These are phyloP conservation scores for Agrochola lychnidis DNA, from an alignment of 2,888 invertebrate genomes.

Conservation along the genomic window DNA sequence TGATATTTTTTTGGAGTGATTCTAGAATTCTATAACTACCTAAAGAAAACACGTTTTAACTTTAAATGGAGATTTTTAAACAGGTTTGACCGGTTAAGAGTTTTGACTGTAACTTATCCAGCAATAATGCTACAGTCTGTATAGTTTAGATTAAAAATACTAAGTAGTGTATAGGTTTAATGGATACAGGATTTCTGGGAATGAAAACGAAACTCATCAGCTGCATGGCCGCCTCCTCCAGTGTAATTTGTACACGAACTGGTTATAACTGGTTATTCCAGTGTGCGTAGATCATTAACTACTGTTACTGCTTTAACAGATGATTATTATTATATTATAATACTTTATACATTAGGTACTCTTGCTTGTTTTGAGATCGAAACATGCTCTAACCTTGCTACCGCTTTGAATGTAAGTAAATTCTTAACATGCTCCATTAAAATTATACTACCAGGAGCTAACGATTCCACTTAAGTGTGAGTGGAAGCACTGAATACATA, in stretches of 20 bases:
- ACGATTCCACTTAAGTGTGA: neutral
- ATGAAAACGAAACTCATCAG: conserved; percentile 35
- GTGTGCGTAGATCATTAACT: neutral
- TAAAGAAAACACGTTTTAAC: too few relatives aligned
- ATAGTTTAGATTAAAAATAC: neutral
- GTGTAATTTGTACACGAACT: conserved; percentile 33
- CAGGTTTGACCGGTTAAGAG: neutral
- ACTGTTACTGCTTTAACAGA: conserved; percentile 16
- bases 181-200: conserved; percentile 8
- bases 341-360: conserved; percentile 2
- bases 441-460: neutral
- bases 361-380: conserved; percentile 10
- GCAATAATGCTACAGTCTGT: neutral
- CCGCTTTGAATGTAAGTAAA: neutral
- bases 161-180: neutral
- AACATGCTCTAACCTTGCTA: neutral
- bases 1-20: too few relatives aligned
- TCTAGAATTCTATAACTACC: too few relatives aligned
- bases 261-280: conserved; percentile 37
- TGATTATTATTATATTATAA: conserved; percentile 10
- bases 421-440: neutral
- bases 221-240: neutral
- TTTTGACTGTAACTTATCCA: too few relatives aligned
- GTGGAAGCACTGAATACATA: neutral
- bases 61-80: too few relatives aligned